Conservation (phyloP, 1,140 invertebrate genomes). For the Aphis gossypii region DNA sequence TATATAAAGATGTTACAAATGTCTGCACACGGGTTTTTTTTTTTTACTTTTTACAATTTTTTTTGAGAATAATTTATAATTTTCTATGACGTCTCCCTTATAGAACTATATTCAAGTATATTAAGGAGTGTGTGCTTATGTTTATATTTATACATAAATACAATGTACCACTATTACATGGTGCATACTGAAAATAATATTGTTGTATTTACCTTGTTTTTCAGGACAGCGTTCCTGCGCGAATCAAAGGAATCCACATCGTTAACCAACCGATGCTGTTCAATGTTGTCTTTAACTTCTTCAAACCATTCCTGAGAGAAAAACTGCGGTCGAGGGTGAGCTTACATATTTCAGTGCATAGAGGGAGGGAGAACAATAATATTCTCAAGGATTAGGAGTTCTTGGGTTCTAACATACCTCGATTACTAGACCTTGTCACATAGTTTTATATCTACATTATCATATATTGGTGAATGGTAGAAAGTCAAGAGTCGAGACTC, state of each 20-base stretch:
- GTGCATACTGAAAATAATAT: background rate
- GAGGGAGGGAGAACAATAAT: background rate
- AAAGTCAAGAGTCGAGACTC: too few species aligned
- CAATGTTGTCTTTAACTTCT: slow-evolving; percentile 84
- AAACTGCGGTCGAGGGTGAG: slow-evolving; percentile 74
- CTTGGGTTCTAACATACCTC: background rate
- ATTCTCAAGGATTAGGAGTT: background rate
- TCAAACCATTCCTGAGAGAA: slow-evolving; percentile 84
- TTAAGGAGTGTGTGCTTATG: background rate
- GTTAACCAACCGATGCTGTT: slow-evolving; percentile 89
- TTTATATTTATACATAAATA: background rate
- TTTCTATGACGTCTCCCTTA: background rate
- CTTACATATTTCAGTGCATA: background rate
- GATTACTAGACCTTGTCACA: background rate
- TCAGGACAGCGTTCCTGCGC: slow-evolving; percentile 79
- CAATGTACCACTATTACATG: background rate
- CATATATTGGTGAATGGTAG: too few species aligned
- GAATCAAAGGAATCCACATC: slow-evolving; percentile 86
- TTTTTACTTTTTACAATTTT: background rate
- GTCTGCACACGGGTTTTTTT: background rate
- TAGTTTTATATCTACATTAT: background rate
- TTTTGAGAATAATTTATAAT: background rate
- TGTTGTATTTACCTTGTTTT: slow-evolving; percentile 60
- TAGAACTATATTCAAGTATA: background rate
- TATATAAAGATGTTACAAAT: too few species aligned